phyloP scores from a whole-genome alignment of 2,113 vertebrate species.

The Cyprinodon tularosa region DNA sequence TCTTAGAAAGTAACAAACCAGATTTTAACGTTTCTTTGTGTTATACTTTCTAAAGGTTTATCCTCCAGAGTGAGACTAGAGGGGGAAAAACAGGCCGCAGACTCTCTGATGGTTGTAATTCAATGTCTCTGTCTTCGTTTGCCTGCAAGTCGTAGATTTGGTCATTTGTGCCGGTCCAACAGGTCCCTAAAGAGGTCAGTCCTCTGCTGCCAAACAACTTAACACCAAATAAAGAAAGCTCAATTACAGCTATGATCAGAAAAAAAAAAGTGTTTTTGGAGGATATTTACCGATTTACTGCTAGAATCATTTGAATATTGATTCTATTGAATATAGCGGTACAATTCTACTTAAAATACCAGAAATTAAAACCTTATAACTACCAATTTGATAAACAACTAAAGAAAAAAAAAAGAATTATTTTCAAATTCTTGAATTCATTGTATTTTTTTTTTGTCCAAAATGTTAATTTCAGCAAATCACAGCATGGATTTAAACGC shows the following conservation, averaged over 20 bases:
- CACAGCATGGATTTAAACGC: too few species aligned
- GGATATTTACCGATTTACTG: neutral
- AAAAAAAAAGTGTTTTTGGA: neutral
- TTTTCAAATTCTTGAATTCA: too few species aligned
- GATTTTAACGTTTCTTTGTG: neutral
- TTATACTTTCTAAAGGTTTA: too few species aligned
- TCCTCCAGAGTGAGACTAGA: neutral
- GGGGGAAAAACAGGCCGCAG: neutral
- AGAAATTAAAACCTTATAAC: too few species aligned
- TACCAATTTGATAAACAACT: too few species aligned
- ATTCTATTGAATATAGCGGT: too few species aligned
- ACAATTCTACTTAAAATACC: too few species aligned
- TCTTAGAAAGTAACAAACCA: neutral
- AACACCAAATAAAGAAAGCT: neutral
- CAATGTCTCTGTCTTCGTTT: neutral
- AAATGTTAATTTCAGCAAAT: too few species aligned
- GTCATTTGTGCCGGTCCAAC: neutral
- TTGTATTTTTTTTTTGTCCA: too few species aligned
- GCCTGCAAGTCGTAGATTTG: neutral
- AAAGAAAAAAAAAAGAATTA: too few species aligned
- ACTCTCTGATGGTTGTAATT: neutral
- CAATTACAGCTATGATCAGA: neutral
- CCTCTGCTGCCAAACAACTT: neutral
- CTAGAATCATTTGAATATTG: too few species aligned
- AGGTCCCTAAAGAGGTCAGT: neutral